Base-by-base conservation (phyloP, 1,140 invertebrate species). In the Lepidurus couesii region DNA sequence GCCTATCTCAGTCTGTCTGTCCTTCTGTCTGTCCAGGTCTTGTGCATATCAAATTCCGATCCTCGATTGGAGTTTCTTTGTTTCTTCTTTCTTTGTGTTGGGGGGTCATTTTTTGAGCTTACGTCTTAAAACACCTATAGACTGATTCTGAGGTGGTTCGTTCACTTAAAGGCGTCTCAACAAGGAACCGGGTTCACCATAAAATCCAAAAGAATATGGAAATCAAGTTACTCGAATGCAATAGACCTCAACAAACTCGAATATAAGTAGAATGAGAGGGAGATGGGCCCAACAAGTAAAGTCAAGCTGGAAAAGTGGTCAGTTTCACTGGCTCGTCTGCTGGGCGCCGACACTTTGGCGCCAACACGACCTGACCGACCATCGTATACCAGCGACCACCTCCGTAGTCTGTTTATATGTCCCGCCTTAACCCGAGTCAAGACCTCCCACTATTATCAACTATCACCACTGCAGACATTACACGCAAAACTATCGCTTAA, bases 321-420 rank as follows among this genome's bases (percentile, higher is more conserved):
- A 65, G 53, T 65, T 65, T 65, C 53, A 65, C 53, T 65, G 53
- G 53, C 53, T 65, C 53, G 53, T 65, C 53, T 65, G 53, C 13
- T 65, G 53, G 53, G 53, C 53, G 53, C 53, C 53, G 53, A 65
- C 53, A 65, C 53, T 65, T 65, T 65, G 53, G 53, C 53, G 53
- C 53, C 53, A 65, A 65, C 53, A 13, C 53, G 53, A 65, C 53
- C 53, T 65, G 53, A 65, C 53, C 53, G 53, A 65, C 53, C 53
- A 65, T 65, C 53, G 53, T 65, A 65, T 65, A n/a, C 53, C 53
- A 13, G 13, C 53, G 53, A 65, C 53, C 53, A 65, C 53, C 53
- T 65, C 53, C 16, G 53, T 65, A 65, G 53, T 65, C 53, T 65
- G 53, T 65, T 65, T 65, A 47, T 47, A 21, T 7, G 53, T 9